These are phyloP conservation scores for Drosophila bifasciata DNA, from an alignment of 1,140 invertebrate species.

Conservation along the genomic window DNA sequence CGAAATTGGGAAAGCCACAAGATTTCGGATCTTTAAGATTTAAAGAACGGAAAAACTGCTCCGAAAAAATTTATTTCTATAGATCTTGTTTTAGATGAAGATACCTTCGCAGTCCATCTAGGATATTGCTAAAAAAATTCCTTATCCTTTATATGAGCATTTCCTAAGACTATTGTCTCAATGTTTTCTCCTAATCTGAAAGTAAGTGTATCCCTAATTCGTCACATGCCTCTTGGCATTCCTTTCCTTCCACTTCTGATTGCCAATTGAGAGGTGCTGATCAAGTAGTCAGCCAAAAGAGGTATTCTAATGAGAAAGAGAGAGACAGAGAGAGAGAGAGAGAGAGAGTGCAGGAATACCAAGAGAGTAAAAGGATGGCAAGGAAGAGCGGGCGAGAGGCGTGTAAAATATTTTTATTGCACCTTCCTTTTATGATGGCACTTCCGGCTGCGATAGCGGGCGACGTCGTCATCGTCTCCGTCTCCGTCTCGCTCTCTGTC, in stretches of 20 bases:
- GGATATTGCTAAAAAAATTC: no score
- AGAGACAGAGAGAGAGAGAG: conserved; percentile 1
- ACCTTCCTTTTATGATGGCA: conserved; percentile 83
- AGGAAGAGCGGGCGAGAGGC: conserved; percentile 34
- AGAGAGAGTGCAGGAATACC: not conserved
- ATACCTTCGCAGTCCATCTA: no score
- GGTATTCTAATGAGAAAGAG: conserved; percentile 18
- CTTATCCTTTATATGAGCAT: no score
- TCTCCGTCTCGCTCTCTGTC: conserved; percentile 12
- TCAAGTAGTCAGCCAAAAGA: conserved; percentile 44
- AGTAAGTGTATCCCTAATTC: conserved; percentile 12
- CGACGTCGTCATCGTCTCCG: conserved; percentile 37
- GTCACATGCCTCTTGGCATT: conserved; percentile 8
- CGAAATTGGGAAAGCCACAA: no score
- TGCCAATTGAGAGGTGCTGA: conserved; percentile 41
- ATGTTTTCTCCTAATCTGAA: not conserved
- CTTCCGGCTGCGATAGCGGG: conserved; percentile 75
- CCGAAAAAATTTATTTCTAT: no score
- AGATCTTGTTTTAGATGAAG: no score
- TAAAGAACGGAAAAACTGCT: no score
- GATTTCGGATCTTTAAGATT: no score
- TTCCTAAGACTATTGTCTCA: not conserved
- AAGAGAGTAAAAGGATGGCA: not conserved
- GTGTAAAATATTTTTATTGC: conserved; percentile 83
- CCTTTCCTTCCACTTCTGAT: conserved; percentile 13